Percentiles rank a stretch among this genome's conserved stretches.
Evolutionary conservation across 2,797 vertebrate genomes (phyloP).

Genomic region (Sebastiscus albofasciatus): DNA sequence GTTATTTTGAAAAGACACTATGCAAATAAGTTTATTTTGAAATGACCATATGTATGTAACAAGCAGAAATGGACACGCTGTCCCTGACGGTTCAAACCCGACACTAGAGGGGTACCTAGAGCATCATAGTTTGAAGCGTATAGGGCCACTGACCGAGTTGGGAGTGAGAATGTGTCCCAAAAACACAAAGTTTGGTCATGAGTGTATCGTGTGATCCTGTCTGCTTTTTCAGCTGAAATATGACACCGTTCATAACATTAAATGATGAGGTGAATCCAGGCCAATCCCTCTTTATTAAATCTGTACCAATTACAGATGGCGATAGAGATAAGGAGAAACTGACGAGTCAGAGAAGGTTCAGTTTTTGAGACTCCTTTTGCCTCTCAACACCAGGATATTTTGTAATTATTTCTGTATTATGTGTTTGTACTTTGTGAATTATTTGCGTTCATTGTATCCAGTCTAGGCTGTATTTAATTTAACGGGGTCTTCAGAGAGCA

Average conservation of each 20-base stretch:
- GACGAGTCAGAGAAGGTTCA: background rate
- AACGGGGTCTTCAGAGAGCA: slow-evolving; percentile 41
- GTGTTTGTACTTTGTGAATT: slow-evolving; percentile 18
- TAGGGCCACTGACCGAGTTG: background rate
- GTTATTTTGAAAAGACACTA: background rate
- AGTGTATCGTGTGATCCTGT: background rate
- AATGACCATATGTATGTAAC: background rate
- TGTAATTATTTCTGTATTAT: slow-evolving; percentile 8
- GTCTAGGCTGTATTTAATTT: slow-evolving; percentile 16
- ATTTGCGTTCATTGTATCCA: slow-evolving; percentile 8
- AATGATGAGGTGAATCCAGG: slow-evolving; percentile 15
- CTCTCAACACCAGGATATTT: slow-evolving; percentile 9
- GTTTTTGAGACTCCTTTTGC: background rate
- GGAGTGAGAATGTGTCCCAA: background rate
- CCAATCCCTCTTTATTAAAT: slow-evolving; percentile 25
- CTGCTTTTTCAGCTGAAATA: slow-evolving; percentile 2
- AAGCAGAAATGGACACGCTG: background rate
- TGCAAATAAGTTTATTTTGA: background rate
- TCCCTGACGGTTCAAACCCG: background rate
- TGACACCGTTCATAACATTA: background rate
- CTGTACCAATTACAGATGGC: slow-evolving; percentile 8
- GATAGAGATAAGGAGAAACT: background rate
- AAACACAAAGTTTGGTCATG: background rate
- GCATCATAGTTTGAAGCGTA: background rate
- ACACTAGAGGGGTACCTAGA: background rate